phyloP scores from a whole-genome alignment of 2,888 invertebrate genomes.

The Pseudanteris insignis region DNA sequence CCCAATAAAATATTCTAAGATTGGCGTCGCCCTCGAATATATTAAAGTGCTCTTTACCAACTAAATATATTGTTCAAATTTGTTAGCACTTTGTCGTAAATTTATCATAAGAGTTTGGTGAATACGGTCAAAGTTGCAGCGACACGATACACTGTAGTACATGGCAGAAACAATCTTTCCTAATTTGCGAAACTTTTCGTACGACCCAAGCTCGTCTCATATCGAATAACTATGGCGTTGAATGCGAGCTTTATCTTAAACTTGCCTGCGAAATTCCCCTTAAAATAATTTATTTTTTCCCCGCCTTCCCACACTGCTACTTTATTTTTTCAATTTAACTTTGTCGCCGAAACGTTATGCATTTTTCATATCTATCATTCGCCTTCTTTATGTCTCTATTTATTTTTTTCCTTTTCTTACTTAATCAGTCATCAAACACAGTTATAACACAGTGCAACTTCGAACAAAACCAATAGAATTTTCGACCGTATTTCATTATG shows the following conservation, averaged over 20 bases:
- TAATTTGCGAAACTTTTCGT: conserved; percentile 12
- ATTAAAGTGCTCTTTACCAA: conserved; percentile 5
- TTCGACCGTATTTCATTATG: too few relatives aligned
- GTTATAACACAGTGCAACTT: too few relatives aligned
- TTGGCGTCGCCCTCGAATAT: conserved; percentile 1
- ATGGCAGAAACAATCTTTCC: conserved; percentile 14
- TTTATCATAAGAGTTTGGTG: conserved; percentile 14
- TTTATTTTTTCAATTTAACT: too few relatives aligned
- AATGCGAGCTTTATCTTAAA: neutral
- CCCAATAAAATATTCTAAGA: neutral
- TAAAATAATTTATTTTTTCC: too few relatives aligned
- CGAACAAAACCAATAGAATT: too few relatives aligned
- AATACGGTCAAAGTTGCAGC: conserved; percentile 2
- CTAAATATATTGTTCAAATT: conserved; percentile 15
- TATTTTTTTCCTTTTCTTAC: too few relatives aligned
- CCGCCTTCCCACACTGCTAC: too few relatives aligned
- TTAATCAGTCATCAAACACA: too few relatives aligned
- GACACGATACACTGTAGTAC: conserved; percentile 4
- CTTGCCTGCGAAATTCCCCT: neutral
- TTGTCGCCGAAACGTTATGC: too few relatives aligned
- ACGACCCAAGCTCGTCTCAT: neutral
- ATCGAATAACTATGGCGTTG: conserved; percentile 4
- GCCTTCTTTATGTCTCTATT: too few relatives aligned
- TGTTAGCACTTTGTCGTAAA: conserved; percentile 19
- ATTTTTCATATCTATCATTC: too few relatives aligned